Base-by-base conservation (phyloP, 2,113 vertebrate genomes). In the Charadrius vociferus region DNA sequence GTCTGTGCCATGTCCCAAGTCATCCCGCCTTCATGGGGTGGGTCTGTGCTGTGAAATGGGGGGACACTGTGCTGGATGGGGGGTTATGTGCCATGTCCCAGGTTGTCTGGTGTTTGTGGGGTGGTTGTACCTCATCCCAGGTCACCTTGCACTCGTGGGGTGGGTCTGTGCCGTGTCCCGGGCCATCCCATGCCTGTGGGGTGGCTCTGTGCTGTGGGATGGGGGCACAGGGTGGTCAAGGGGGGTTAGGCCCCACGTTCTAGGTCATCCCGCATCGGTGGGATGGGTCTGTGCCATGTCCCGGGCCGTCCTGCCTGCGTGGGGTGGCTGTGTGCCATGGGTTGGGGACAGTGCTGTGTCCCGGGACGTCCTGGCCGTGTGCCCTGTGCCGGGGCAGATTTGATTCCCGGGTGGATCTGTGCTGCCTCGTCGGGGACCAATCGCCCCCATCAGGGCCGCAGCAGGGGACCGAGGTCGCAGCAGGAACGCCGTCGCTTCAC, bases 391-490 rank as follows among this genome's bases (percentile, higher is more conserved):
- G 5, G 30, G 12, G 11, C 32, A 22, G 2, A 2, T 32, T 43
- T 3, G 0, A 37, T 67, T 73, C 36, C 4, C 1, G 1, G 32
- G 16, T 12, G 12, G 10, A 36, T 61, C 34, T 4, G 0, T 21
- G 37, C 56, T 56, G 27, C 56, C 45, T 70, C 23, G 5, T 23
- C 16, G 1, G 1, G 22, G 61, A 8, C 23, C 3, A 0, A 6
- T 36, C 1, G 0, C 6, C 27, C 12, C 37, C 26, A 1, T 23
- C 2, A 0, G 7, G 56, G 27, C 55, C 3, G 0, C 74, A 56
- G 26, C 59, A 73, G 68, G 62, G 73, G 67, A 53, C 43, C 10
- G 14, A 55, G 63, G 74, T 67, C 10, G 0, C 59, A 45, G 61
- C 47, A 11, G 80, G 55, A 45, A 73, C 4, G 0, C 36, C 0